phyloP scores from a whole-genome alignment of 1,140 invertebrate species.

The Cepaea nemoralis region DNA sequence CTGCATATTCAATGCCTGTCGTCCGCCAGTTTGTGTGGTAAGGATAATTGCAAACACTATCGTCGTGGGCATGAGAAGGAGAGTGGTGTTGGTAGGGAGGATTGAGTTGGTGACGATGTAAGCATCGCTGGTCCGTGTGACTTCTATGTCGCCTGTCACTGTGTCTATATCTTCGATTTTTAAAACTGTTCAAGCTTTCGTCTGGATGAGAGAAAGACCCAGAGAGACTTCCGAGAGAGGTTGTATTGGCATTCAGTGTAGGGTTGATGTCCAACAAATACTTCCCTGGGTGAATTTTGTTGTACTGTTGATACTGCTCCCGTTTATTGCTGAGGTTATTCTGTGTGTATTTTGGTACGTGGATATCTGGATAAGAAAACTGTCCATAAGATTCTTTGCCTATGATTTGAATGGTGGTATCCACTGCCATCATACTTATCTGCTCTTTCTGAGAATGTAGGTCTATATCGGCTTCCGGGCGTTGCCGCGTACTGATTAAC shows the following conservation, averaged over 20 bases:
- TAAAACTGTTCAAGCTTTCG: too few species aligned
- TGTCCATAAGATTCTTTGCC: neutral
- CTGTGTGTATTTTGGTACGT: neutral
- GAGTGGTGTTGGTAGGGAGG: neutral
- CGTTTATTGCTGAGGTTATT: neutral
- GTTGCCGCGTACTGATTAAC: too few species aligned
- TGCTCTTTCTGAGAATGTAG: too few species aligned
- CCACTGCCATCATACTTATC: neutral
- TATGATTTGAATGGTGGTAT: neutral
- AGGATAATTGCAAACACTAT: neutral
- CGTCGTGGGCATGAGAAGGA: neutral
- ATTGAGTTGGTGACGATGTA: neutral
- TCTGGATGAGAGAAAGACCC: too few species aligned
- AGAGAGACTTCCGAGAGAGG: too few species aligned
- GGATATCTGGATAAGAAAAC: neutral
- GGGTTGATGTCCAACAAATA: neutral
- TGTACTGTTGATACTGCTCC: neutral
- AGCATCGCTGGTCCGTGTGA: neutral
- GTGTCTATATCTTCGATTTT: too few species aligned
- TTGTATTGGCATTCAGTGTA: too few species aligned
- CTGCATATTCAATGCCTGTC: neutral
- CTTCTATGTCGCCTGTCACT: too few species aligned
- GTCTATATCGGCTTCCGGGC: too few species aligned
- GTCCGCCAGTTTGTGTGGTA: neutral
- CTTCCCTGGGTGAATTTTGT: neutral